Base-by-base conservation (phyloP, 2,888 invertebrate genomes). In the Colostygia pectinataria region DNA sequence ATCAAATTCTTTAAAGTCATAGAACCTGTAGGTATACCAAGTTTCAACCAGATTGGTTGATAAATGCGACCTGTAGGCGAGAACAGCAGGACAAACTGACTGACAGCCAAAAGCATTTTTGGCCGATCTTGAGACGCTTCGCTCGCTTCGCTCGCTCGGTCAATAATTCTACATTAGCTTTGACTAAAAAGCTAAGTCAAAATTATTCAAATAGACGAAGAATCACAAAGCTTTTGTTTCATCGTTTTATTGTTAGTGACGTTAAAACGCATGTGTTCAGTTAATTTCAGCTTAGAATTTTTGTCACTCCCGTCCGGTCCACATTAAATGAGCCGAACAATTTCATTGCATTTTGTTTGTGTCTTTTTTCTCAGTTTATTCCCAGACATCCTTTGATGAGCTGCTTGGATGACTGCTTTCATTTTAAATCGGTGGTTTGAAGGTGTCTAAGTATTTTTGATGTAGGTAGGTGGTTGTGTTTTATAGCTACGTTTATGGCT, bases 251-350 rank as follows among this genome's bases (percentile, higher is more conserved):
- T 58, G 54, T 55, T 46, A 53, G 55, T 84, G 86, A 89, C 81
- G 75, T 72, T 65, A 72, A 75, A 70, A 65, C 83, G 81, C 88
- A 89, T 88, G 83, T 90, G 90, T 77, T 77, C 74, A 71, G 85
- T 83, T 85, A 88, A 89, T 89, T 89, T 90, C 87, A 88, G 88
- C 80, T 71, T 65, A 68, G 73, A 82, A 88, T 83, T 89, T 88
- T 90, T 88, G 90, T 89, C 83, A 83, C 81, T 80, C 81, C 79
- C 89, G 90, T 90, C 90, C 90, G 89, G 90, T 87, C 74, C 79
- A 77, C 74, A 74, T 81, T 88, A 89, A 90, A 90, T 90, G 90
- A 86, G 79, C 90, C 90, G 90, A 74, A 77, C 80, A 72, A 85
- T 84, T 86, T 83, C 77, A 80, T 78, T 72, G 78, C 77, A 72